Percentiles rank a stretch among this genome's conserved stretches.
Conservation (phyloP, 1,140 invertebrate genomes). For the Eriosoma lanigerum region DNA sequence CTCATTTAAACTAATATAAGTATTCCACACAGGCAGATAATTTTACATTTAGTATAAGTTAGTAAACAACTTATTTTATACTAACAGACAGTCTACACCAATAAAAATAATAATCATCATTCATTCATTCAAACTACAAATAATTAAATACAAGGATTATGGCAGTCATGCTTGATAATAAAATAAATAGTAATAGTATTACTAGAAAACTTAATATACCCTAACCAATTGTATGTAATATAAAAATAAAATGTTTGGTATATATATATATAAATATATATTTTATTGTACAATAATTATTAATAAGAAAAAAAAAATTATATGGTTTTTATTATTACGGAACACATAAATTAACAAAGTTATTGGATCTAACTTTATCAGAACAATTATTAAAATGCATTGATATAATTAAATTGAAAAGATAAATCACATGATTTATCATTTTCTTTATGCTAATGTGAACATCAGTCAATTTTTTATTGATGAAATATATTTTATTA, state of each 20-base stretch:
- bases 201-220: background rate
- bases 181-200: conserved; percentile 1
- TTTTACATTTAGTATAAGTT: conserved; percentile 12
- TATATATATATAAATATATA: background rate
- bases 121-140: conserved; percentile 24
- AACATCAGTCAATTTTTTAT: too few species aligned
- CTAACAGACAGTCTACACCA: background rate
- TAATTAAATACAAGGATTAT: conserved; percentile 34
- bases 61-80: background rate
- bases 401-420: too few species aligned
- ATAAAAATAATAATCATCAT: conserved; percentile 22
- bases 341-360: too few species aligned
- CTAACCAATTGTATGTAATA: background rate
- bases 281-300: background rate
- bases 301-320: too few species aligned
- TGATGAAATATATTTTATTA: too few species aligned
- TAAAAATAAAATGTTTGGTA: background rate
- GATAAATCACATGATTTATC: too few species aligned
- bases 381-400: too few species aligned
- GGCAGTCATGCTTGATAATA: conserved; percentile 21
- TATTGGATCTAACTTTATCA: too few species aligned
- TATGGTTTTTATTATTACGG: too few species aligned
- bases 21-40: conserved; percentile 19
- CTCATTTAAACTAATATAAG: background rate
- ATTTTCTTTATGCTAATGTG: too few species aligned